Evolutionary conservation across 2,888 invertebrate species (phyloP), one percentile per base, ranked within the genome.

Genomic region (Drosophila meridionalis): DNA sequence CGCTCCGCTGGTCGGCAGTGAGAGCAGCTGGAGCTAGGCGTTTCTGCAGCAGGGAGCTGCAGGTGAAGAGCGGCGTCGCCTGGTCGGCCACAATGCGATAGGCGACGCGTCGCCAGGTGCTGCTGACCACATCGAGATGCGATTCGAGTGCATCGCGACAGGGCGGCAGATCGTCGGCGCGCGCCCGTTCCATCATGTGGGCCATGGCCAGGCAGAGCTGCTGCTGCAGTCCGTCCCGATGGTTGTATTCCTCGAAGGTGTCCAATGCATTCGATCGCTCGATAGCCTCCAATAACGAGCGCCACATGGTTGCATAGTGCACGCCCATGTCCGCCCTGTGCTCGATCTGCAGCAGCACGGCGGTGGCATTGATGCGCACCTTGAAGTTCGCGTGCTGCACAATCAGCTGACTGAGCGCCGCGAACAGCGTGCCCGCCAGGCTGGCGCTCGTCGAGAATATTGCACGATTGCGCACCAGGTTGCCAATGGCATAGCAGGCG

Each of bases 401-500:
- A 0, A 97, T 95, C 26, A 97, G 92, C 20, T 94, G 94, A 73
- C 95, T 95, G 6, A 98, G 93, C 12, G 94, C 94, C 14, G 94
- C 93, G 82, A 96, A 96, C 0, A 97, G 95, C 4, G 81, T 75
- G 42, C 59, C 71, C 4, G 75, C 69, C 55, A 73, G 26, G 36
- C 53, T 62, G 45, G 45, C 58, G n/a, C 56, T 76, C 50, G 92
- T 88, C 1, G 78, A 63, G 65, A 92, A 92, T 12, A 93, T 65
- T 1, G 78, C 72, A 4, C 94, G 93, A 89, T 96, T 96, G 86
- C 95, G 96, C 94, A 98, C 95, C 72, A 97, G 94, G 85, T 96
- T 97, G 32, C 97, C 97, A 66, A 98, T 93, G 1, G 98, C 97
- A 92, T 98, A 97, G 92, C 98, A 98, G 1, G 98, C 96, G 93